These are phyloP conservation scores for Antigone vipio DNA, from an alignment of 2,113 vertebrate species.

Conservation along the genomic window DNA sequence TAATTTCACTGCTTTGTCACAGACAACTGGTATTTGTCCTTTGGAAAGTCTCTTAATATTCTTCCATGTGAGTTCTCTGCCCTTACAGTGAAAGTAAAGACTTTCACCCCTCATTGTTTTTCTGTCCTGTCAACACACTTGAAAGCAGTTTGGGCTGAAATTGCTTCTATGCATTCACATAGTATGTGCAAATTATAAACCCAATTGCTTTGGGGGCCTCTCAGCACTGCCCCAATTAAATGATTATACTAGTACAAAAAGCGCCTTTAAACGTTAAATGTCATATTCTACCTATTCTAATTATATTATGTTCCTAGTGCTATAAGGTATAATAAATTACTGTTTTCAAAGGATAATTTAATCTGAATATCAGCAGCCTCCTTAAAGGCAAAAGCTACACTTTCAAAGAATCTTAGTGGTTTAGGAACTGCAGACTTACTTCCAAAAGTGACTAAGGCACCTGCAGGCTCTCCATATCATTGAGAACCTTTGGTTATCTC, in stretches of 20 bases:
- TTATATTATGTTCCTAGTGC: background rate
- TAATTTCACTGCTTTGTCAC: background rate
- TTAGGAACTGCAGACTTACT: background rate
- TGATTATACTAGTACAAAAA: background rate
- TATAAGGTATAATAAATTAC: background rate
- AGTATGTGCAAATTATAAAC: background rate
- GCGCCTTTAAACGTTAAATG: slow-evolving; percentile 1
- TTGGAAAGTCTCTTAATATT: background rate
- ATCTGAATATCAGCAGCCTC: background rate
- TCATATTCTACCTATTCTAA: background rate
- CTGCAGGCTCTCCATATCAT: background rate
- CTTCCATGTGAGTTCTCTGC: background rate
- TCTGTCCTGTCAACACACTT: background rate
- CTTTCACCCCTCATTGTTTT: background rate
- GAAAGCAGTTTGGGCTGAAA: background rate
- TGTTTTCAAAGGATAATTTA: slow-evolving; percentile 6
- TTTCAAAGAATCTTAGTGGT: background rate
- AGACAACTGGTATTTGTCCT: background rate
- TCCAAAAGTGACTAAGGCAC: background rate
- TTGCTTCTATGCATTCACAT: background rate
- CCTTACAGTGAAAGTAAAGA: background rate
- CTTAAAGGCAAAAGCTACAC: background rate
- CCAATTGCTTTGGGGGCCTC: background rate
- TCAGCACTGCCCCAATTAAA: background rate
- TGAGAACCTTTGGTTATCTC: background rate